A percentile compares a stretch with the other conserved stretches of the same genome.
Evolutionary conservation across 2,888 invertebrate species (phyloP).

Genomic region (Dorcus hopei): DNA sequence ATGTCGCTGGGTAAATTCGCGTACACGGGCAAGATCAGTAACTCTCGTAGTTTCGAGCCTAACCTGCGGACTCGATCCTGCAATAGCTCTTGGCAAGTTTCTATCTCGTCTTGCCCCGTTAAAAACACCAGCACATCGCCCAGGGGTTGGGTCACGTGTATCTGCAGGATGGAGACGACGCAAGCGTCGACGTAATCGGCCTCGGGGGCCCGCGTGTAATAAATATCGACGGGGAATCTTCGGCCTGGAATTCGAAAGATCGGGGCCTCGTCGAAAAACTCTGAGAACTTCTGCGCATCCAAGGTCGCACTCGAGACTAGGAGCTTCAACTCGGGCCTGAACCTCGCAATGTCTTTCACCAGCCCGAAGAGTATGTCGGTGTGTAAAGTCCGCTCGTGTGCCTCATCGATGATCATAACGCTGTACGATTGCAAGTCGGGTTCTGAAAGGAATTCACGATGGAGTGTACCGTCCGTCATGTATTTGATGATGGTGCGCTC

Average conservation of each 20-base stretch:
- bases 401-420: constrained; percentile 99
- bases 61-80: constrained; percentile 88
- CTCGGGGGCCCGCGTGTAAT: constrained; percentile 98
- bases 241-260: constrained; percentile 95
- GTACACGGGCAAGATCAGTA: constrained; percentile 93
- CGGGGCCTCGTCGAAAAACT: constrained; percentile 97
- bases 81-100: constrained; percentile 83
- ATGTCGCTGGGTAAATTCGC: constrained; percentile 98
- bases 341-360: constrained; percentile 92
- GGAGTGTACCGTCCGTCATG: constrained; percentile 98
- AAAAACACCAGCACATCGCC: constrained; percentile 97
- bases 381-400: constrained; percentile 96
- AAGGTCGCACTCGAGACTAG: constrained; percentile 97
- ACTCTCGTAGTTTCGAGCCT: constrained; percentile 89
- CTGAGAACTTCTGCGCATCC: constrained; percentile 96
- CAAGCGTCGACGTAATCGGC: constrained; percentile 98
- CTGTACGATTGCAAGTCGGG: constrained; percentile 95
- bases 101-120: constrained; percentile 90
- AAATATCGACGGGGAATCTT: constrained; percentile 95
- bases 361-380: constrained; percentile 98
- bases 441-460: constrained; percentile 95
- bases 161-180: constrained; percentile 96
- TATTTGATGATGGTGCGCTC: constrained; percentile 96
- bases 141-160: constrained; percentile 93
- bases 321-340: constrained; percentile 90